phyloP scores from a whole-genome alignment of 2,113 vertebrate genomes.

The Pollachius pollachius region DNA sequence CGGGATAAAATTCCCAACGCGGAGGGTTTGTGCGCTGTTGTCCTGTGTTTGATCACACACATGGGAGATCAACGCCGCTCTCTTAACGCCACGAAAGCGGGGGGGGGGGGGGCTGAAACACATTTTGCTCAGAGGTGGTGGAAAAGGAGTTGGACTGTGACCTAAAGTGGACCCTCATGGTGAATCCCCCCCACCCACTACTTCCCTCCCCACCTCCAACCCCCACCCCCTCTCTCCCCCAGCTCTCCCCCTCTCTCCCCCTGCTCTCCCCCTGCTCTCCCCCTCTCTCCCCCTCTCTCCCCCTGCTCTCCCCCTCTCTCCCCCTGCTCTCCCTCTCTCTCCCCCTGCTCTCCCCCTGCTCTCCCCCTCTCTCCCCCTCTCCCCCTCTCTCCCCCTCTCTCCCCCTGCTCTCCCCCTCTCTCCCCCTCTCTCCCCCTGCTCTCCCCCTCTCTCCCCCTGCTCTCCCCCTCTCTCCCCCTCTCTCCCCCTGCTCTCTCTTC shows the following conservation, averaged over 20 bases:
- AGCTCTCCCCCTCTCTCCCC: no score
- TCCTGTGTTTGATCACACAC: background rate
- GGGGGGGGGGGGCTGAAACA: constrained; percentile 42
- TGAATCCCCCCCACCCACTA: constrained; percentile 36
- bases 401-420: background rate
- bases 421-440: no score
- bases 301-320: background rate
- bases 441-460: constrained; percentile 16
- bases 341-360: constrained; percentile 14
- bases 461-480: no score
- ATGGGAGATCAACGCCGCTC: constrained; percentile 18
- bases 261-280: background rate
- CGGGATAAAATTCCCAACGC: constrained; percentile 60
- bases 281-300: constrained; percentile 20
- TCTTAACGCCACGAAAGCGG: constrained; percentile 50
- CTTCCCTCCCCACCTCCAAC: background rate
- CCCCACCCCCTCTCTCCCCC: constrained; percentile 15
- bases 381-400: constrained; percentile 16
- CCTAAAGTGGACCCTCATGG: constrained; percentile 68
- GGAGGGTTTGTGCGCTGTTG: constrained; percentile 35
- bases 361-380: no score
- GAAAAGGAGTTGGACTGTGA: constrained; percentile 32
- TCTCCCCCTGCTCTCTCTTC: background rate
- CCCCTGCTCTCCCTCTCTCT: no score
- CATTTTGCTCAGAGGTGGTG: constrained; percentile 38